phyloP scores from a whole-genome alignment of 2,888 invertebrate genomes.

The Cerceris ruficornis region DNA sequence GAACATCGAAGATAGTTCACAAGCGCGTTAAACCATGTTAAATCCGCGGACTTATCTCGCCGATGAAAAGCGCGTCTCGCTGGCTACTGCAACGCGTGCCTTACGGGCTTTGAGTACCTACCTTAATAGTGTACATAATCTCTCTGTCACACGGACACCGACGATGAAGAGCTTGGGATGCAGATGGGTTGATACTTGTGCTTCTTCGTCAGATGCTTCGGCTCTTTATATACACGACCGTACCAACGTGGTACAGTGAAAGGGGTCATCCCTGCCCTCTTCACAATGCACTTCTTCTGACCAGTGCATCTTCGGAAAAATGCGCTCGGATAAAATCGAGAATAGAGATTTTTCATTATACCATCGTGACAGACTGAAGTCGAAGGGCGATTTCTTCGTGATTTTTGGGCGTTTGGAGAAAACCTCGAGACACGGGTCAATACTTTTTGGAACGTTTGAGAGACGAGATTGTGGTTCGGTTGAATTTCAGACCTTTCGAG shows the following conservation, averaged over 20 bases:
- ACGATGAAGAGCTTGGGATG: conserved; percentile 76
- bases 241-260: conserved; percentile 80
- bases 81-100: conserved; percentile 30
- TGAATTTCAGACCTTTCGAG: conserved; percentile 24
- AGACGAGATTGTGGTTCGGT: background rate
- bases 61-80: conserved; percentile 29
- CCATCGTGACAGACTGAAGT: conserved; percentile 12
- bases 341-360: conserved; percentile 45
- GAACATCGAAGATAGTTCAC: conserved; percentile 33
- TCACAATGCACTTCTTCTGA: conserved; percentile 79
- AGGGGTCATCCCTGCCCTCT: conserved; percentile 82
- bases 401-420: too few relatives aligned
- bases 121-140: conserved; percentile 80
- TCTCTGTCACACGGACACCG: conserved; percentile 69
- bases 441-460: background rate
- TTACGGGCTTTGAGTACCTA: conserved; percentile 65
- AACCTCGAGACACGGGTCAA: too few relatives aligned
- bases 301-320: conserved; percentile 75
- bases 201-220: conserved; percentile 79
- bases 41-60: conserved; percentile 16
- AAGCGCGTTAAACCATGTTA: conserved; percentile 3
- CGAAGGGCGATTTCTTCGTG: too few relatives aligned
- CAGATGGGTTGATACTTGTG: conserved; percentile 80
- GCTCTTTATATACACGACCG: conserved; percentile 80
- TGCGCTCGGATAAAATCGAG: conserved; percentile 57